Evolutionary conservation across 2,797 vertebrate species (phyloP), one percentile per base, ranked within the genome.

Genomic region (Premnoplex brunnescens): DNA sequence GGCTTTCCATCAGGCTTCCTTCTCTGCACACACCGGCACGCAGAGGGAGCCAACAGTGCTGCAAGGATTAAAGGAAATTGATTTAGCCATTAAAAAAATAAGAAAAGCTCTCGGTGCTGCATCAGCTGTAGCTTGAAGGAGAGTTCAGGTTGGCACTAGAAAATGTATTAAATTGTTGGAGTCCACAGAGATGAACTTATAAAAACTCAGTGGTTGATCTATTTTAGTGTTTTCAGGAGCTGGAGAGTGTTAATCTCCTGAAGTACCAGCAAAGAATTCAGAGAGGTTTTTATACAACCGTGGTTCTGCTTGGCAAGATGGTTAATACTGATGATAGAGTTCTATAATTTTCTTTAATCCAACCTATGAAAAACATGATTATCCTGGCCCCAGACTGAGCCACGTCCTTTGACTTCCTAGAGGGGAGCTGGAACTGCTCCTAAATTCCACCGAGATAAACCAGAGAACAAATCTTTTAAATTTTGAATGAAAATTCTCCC

Each of bases 31-130:
- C 71, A 41, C 54, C 28, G 26, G 63, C 72, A n/a, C 14, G 37
- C 77, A 63, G 39, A 71, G 27, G 67, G 90, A 89, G 83, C 55
- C 55, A 85, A 34, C 44, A 14, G 39, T 20, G 46, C 49, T 75
- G 76, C 77, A 56, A 79, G 83, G 77, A 76, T 63, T 86, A 76
- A 83, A 85, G 92, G 55, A 59, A 92, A 91, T 83, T 92, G 90
- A 85, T 88, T 92, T 81, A 92, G 49, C 67, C 59, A 72, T 89
- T 91, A 58, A 46, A 86, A 84, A 81, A 88, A 73, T 63, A 73
- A 71, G 41, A 85, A 66, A 51, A 89, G 56, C 56, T 69, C 74
- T 85, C 0, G 4, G 43, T 82, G 71, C 44, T 72, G 8, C 44
- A 75, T 63, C 80, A 67, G 62, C 22, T 62, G 59, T 79, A 85